Evolutionary conservation across 2,888 invertebrate genomes (phyloP), one percentile per base, ranked within the genome.

Genomic region (Capitulum mitella): DNA sequence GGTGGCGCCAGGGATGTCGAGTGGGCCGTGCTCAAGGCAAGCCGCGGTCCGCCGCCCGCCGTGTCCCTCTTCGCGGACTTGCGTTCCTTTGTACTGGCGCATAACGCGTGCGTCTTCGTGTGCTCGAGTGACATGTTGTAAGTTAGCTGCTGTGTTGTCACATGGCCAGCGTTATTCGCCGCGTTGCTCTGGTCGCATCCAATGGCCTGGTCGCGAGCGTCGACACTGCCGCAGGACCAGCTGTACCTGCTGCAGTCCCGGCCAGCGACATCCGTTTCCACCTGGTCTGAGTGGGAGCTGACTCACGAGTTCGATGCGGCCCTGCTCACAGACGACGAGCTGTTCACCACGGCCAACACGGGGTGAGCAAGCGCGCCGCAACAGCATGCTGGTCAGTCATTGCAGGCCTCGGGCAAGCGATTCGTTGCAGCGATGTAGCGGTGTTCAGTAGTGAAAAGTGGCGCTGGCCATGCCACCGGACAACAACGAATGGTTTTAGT

Each of bases 261-360:
- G 12, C 92, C 93, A 0, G 90, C 94, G 78, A 93, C 93, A 0
- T 90, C 91, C 0, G 84, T 92, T 46, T 90, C 91, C 82, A 85
- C 88, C 0, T 93, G 93, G 90, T 90, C 90, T 0, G 92, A 93
- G 79, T 92, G 91, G 83, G 94, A 95, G 83, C 84, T 95, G 48
- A 86, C 89, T 8, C 93, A 93, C 83, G 95, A 95, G 85, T 87
- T 92, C 83, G 94, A 94, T 84, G 86, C 88, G 0, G 88, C 92
- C 0, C 85, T 91, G 6, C 88, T 91, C 83, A 88, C 90, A 0
- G 90, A 91, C 40, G 19, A 70, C 37, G 91, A 92, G 80, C 85
- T 90, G 0, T 84, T 89, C 40, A 91, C 92, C 0, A 91, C 90
- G 81, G 92, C 91, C 16, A 94, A 94, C 84, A 88, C 90, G 1